Evolutionary conservation across 2,888 invertebrate species (phyloP), one percentile per base, ranked within the genome.

Genomic region (Hydroisotoma schaefferi): DNA sequence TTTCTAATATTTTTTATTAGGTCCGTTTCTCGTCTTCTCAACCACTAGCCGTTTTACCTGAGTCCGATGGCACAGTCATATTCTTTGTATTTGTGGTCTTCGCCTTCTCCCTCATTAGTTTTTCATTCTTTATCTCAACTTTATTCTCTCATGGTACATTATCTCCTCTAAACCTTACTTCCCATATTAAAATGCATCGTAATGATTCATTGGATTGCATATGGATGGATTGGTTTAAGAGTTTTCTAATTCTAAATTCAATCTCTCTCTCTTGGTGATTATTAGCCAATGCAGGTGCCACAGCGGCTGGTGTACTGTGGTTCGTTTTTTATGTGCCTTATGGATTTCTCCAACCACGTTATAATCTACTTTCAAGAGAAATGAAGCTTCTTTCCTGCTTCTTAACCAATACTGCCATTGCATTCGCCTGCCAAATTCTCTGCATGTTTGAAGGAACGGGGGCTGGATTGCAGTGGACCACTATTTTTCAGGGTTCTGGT

Each of bases 81-180:
- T 78, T 90, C 23, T 78, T 90, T 55, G 87, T 87, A 73, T 73
- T 93, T 6, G 73, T 87, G 12, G 76, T 89, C 54, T 94, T 89
- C 75, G 77, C 86, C 52, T 80, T 85, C 56, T 81, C 86, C 52
- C 83, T 83, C 47, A 88, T 90, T 68, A 85, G 84, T 53, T 89
- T 89, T 76, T 85, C 87, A 74, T 92, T 91, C 75, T 84, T 87
- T 79, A 77, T 91, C 61, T 88, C 89, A 71, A 85, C 86, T 2
- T 82, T 90, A 72, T 91, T 91, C 77, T 85, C 86, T 0, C 87
- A 84, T 83, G 87, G 87, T 88, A 80, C 79, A 77, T 76, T 38
- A 40, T n/a, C n/a, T n/a, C n/a, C n/a, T n/a, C n/a, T n/a, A n/a
- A n/a, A n/a, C n/a, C n/a, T n/a, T n/a, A n/a, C n/a, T n/a, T n/a